Conservation (phyloP, 37 sponge, comb jelly and placozoan genomes). For the Cliona cf. orientalis region DNA sequence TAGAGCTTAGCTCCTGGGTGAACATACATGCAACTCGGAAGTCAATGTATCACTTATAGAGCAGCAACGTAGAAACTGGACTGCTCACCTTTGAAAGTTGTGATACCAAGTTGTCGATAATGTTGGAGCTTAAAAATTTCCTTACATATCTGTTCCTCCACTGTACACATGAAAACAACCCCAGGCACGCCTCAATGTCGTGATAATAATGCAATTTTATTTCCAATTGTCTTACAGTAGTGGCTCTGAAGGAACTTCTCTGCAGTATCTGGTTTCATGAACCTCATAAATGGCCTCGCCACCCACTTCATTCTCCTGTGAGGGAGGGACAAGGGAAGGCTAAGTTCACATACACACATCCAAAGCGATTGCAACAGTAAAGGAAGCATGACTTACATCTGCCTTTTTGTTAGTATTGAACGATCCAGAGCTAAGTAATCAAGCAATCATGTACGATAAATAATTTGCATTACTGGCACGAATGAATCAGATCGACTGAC, state of each 20-base stretch:
- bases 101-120: conserved; percentile 70
- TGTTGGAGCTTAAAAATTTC: conserved; percentile 56
- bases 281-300: conserved; percentile 65
- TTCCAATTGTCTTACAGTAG: conserved; percentile 32
- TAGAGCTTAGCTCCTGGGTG: conserved; percentile 55
- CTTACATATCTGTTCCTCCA: conserved; percentile 46
- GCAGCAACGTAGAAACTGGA: neutral
- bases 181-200: neutral
- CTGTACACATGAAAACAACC: conserved; percentile 30
- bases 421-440: conserved; percentile 12
- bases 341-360: neutral
- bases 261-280: conserved; percentile 61
- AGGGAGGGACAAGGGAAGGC: neutral
- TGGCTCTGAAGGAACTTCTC: conserved; percentile 70
- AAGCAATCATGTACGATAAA: neutral
- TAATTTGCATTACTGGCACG: neutral
- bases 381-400: conserved; percentile 30
- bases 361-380: neutral
- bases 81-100: conserved; percentile 52
- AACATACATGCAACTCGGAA: neutral
- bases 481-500: neutral
- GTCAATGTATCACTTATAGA: neutral
- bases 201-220: neutral
- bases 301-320: conserved; percentile 41
- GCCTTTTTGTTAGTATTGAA: conserved; percentile 29